These are phyloP conservation scores for Rhinopomastus cyanomelas DNA, from an alignment of 2,113 vertebrate species.

Conservation along the genomic window DNA sequence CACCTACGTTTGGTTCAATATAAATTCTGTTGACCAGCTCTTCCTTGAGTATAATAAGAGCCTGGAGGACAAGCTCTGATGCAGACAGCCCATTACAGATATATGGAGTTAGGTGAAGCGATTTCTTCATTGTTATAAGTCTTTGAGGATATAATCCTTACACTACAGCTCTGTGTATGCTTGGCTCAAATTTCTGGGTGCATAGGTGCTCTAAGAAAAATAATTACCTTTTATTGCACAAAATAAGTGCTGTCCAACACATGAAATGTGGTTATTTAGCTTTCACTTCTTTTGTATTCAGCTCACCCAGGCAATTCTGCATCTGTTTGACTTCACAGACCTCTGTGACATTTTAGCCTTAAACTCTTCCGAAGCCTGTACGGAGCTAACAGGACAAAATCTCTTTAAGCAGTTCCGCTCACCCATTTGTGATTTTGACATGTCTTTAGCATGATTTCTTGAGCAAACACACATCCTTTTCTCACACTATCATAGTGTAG, in stretches of 20 bases:
- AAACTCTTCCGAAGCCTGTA: not conserved
- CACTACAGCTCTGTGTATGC: too few species aligned
- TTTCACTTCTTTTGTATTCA: not conserved
- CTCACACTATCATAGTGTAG: not conserved
- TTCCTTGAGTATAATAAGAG: not conserved
- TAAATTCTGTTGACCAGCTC: constrained; percentile 7
- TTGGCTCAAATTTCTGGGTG: not conserved
- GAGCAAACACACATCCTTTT: not conserved
- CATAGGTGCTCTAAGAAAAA: not conserved
- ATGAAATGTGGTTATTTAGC: fast-evolving
- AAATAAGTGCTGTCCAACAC: not conserved
- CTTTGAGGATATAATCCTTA: not conserved
- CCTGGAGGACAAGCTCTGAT: not conserved
- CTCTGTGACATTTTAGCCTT: not conserved
- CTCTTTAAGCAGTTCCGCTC: fast-evolving
- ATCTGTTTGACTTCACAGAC: not conserved
- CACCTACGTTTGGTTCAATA: not conserved
- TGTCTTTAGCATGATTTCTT: not conserved
- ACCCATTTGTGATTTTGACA: not conserved
- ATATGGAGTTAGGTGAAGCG: not conserved
- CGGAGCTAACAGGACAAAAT: not conserved
- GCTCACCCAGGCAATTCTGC: not conserved
- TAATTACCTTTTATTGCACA: not conserved
- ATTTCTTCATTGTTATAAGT: not conserved
- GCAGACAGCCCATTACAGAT: not conserved